These are phyloP conservation scores for Scyliorhinus canicula DNA, from an alignment of 2,797 vertebrate genomes.

Conservation along the genomic window DNA sequence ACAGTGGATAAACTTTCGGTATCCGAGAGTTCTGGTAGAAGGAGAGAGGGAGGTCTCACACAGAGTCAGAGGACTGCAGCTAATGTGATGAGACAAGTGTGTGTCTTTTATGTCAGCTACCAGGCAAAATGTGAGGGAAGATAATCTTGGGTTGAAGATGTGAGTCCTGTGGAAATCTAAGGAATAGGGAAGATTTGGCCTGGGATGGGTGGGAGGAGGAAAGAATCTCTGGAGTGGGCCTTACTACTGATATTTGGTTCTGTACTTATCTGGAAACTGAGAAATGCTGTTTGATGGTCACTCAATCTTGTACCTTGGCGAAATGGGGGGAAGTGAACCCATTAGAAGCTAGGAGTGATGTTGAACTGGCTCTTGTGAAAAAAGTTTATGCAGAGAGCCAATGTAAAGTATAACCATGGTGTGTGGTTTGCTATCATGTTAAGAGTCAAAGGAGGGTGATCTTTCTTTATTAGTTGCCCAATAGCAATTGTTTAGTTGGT, in stretches of 20 bases:
- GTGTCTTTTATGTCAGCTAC: background rate
- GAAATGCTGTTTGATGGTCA: background rate
- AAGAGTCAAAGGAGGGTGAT: background rate
- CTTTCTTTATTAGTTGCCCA: background rate
- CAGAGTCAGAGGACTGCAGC: no score
- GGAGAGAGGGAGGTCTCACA: background rate
- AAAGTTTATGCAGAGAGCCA: background rate
- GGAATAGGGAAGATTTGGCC: background rate
- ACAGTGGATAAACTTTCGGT: no score
- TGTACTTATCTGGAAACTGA: background rate
- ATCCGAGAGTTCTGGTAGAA: background rate
- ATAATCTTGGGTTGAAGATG: background rate
- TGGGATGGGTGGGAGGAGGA: no score
- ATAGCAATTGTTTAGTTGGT: background rate
- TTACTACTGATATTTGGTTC: background rate
- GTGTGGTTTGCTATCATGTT: background rate
- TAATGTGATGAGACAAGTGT: background rate
- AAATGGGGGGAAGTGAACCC: background rate
- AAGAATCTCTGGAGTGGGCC: no score
- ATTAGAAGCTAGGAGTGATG: background rate
- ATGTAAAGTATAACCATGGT: background rate
- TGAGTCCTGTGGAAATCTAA: background rate
- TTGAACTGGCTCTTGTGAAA: background rate
- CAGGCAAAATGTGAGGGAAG: background rate
- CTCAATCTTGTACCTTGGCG: background rate